Percentiles rank a stretch among this genome's conserved stretches.
Conservation (phyloP, 1,140 invertebrate species). For the Drosophila melanogaster region DNA sequence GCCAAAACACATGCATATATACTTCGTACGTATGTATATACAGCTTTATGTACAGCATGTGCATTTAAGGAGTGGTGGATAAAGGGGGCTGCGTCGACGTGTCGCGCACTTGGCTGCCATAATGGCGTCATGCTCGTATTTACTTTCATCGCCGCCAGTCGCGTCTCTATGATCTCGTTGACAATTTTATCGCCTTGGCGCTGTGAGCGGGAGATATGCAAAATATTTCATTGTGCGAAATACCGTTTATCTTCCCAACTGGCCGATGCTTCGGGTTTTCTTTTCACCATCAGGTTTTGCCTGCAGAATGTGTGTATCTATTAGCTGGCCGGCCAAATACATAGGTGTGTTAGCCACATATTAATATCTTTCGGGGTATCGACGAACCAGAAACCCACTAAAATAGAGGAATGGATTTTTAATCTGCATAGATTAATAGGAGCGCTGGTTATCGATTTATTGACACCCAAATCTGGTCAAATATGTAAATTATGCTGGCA, state of each 20-base stretch:
- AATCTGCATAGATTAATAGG: slow-evolving; percentile 30
- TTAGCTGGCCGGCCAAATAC: background rate
- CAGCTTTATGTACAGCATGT: slow-evolving; percentile 34
- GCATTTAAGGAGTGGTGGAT: background rate
- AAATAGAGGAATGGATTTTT: slow-evolving; percentile 14
- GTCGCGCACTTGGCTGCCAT: slow-evolving; percentile 76
- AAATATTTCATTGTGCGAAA: slow-evolving; percentile 80
- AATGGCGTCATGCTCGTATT: slow-evolving; percentile 83
- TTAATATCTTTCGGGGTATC: slow-evolving; percentile 14
- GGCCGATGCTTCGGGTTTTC: slow-evolving; percentile 11
- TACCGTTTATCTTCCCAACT: slow-evolving; percentile 65
- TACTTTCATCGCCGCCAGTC: slow-evolving; percentile 79
- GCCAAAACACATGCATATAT: background rate
- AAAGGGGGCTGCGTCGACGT: slow-evolving; percentile 43
- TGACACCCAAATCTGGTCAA: slow-evolving; percentile 16
- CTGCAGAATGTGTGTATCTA: slow-evolving; percentile 14
- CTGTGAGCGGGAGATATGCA: slow-evolving; percentile 76
- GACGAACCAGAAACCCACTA: background rate
- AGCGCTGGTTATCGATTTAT: slow-evolving; percentile 19
- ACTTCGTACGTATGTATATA: slow-evolving; percentile 9
- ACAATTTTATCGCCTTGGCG: slow-evolving; percentile 78
- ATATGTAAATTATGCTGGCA: background rate
- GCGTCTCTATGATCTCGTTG: slow-evolving; percentile 81
- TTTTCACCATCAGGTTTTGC: slow-evolving; percentile 32
- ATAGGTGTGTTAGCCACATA: slow-evolving; percentile 13